phyloP scores from a whole-genome alignment of 1,140 invertebrate genomes.

The Eumaeus atala region DNA sequence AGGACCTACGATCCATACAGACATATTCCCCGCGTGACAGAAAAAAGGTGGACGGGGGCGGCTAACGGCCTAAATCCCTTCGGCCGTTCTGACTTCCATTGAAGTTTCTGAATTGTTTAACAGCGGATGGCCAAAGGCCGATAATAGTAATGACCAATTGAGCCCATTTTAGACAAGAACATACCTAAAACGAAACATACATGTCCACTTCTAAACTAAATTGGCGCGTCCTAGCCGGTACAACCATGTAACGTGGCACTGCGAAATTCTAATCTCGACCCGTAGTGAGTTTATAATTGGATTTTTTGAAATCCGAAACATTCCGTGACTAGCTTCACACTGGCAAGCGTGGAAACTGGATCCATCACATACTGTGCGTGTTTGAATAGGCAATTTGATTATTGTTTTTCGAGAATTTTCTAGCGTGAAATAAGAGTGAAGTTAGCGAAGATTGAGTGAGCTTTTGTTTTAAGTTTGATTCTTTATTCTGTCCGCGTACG shows the following conservation, averaged over 20 bases:
- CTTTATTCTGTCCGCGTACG: neutral
- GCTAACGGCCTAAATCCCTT: no score
- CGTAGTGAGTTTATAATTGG: conserved; percentile 6
- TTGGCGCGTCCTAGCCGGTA: conserved; percentile 1
- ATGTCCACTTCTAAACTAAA: neutral
- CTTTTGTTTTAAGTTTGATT: neutral
- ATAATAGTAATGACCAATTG: no score
- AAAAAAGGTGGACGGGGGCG: no score
- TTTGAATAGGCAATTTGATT: neutral
- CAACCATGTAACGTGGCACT: neutral
- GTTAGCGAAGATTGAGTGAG: neutral
- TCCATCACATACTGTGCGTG: neutral
- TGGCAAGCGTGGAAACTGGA: neutral
- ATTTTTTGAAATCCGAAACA: conserved; percentile 7
- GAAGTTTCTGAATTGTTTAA: no score
- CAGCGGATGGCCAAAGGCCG: no score
- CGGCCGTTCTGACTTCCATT: no score
- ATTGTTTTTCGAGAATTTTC: no score
- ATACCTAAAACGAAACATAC: no score
- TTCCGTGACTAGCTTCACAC: neutral
- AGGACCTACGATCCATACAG: no score
- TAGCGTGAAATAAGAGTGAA: neutral
- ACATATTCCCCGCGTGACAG: no score
- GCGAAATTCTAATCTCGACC: conserved; percentile 3
- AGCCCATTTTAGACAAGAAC: no score